Base-by-base conservation (phyloP, 2,888 invertebrate species). In the Lycaena phlaeas region DNA sequence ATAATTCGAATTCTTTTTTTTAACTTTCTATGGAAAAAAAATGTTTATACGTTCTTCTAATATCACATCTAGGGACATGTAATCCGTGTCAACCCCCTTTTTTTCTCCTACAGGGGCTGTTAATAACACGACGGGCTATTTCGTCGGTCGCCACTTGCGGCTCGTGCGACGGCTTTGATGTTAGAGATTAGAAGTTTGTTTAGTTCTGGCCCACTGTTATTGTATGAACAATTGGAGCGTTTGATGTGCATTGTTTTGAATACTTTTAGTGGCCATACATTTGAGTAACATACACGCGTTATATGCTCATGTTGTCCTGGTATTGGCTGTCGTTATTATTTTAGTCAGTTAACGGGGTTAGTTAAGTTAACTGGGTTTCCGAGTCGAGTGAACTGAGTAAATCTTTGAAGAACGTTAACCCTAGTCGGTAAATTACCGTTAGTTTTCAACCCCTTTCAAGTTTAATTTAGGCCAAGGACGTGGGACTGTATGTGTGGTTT, bases 51-150 rank as follows among this genome's bases (percentile, higher is more conserved):
- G n/a, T n/a, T n/a, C n/a, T n/a, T n/a, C n/a, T n/a, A n/a, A 22
- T 3, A 5, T 5, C 55, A 30, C 41, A 48, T 57, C 56, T 40
- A 53, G 49, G 14, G n/a, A 11, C 15, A 17, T 17, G 42, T 48
- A 7, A 39, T 40, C 49, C 28, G 14, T 27, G 15, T 18, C 46
- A 48, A 44, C 50, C 70, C 69, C 61, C 63, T 57, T 69, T 68
- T n/a, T 70, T 68, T 71, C 67, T 59, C 55, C 48, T 42, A 52
- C 57, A 61, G 67, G 64, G 66, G 67, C 72, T 73, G 79, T 81
- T 82, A 81, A 79, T 81, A 82, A 77, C 79, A 77, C 76, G 77
- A 74, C 77, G 68, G 75, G 70, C 73, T 73, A 77, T 77, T 79
- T 73, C 73, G 68, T 57, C 51, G 52, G 53, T 66, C 63, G 64